These are phyloP conservation scores for Ectemnius cavifrons DNA, from an alignment of 2,888 invertebrate species.

Conservation along the genomic window DNA sequence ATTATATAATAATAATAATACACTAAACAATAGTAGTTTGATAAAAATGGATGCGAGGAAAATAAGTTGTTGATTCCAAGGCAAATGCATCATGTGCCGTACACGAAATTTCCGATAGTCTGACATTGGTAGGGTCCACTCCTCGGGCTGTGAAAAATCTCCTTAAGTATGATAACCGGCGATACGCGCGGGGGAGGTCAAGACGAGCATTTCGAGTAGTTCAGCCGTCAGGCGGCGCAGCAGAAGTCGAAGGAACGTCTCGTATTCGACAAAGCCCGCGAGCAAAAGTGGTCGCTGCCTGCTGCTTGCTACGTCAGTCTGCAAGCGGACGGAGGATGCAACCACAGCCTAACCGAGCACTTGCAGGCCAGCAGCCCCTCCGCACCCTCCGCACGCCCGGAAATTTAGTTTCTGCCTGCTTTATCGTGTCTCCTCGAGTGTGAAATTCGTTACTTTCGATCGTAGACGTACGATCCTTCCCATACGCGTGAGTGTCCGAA, in stretches of 20 bases:
- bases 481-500: too few relatives aligned
- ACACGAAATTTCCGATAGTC: too few relatives aligned
- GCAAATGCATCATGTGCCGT: too few relatives aligned
- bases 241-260: slow-evolving; percentile 37
- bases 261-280: slow-evolving; percentile 42
- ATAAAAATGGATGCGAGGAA: too few relatives aligned
- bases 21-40: too few relatives aligned
- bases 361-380: background rate
- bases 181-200: slow-evolving; percentile 33
- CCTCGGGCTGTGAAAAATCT: background rate
- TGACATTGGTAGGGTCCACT: too few relatives aligned
- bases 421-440: too few relatives aligned
- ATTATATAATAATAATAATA: too few relatives aligned
- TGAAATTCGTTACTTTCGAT: too few relatives aligned
- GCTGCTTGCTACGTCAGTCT: slow-evolving; percentile 42
- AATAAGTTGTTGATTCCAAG: too few relatives aligned
- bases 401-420: background rate
- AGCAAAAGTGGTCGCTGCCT: slow-evolving; percentile 22
- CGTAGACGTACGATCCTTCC: too few relatives aligned
- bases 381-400: too few relatives aligned
- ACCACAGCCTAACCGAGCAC: slow-evolving; percentile 32
- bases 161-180: slow-evolving; percentile 5
- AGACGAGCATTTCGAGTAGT: slow-evolving; percentile 37
- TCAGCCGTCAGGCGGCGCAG: slow-evolving; percentile 60
- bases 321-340: slow-evolving; percentile 37